Evolutionary conservation across 2,797 vertebrate genomes (phyloP).

Genomic region (Argentina silus): DNA sequence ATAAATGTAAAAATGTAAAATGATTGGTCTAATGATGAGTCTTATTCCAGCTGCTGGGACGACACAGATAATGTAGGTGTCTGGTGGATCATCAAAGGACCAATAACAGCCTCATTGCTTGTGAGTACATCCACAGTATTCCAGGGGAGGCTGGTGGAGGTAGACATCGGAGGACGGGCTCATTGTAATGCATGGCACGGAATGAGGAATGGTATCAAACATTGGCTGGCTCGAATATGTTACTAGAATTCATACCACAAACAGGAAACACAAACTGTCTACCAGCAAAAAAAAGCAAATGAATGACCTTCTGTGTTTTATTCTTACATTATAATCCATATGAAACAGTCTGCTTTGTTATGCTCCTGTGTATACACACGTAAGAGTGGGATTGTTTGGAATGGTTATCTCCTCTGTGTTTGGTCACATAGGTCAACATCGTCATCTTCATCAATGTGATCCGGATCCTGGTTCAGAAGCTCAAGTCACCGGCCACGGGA

Average conservation of each 20-base stretch:
- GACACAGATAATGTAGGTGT: conserved; percentile 78
- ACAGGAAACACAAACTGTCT: background rate
- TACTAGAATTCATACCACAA: background rate
- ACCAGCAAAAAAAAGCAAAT: no score
- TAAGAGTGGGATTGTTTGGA: background rate
- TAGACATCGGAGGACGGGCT: no score
- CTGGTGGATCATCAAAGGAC: conserved; percentile 93
- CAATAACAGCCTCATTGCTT: conserved; percentile 85
- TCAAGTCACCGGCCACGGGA: conserved; percentile 79
- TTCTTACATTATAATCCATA: conserved; percentile 4
- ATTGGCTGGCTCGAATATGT: no score
- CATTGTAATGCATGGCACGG: no score
- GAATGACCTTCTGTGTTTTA: background rate
- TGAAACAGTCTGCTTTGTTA: background rate
- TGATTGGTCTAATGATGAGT: background rate
- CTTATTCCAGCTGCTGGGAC: conserved; percentile 84
- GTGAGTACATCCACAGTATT: conserved; percentile 69
- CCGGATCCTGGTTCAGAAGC: conserved; percentile 86
- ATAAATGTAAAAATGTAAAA: no score
- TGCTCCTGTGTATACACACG: background rate
- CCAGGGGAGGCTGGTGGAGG: no score
- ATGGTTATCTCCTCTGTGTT: background rate
- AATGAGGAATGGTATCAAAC: no score
- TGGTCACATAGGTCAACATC: conserved; percentile 81
- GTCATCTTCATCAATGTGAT: conserved; percentile 89